Base-by-base conservation (phyloP, 2,888 invertebrate species). In the Dolomedes plantarius region DNA sequence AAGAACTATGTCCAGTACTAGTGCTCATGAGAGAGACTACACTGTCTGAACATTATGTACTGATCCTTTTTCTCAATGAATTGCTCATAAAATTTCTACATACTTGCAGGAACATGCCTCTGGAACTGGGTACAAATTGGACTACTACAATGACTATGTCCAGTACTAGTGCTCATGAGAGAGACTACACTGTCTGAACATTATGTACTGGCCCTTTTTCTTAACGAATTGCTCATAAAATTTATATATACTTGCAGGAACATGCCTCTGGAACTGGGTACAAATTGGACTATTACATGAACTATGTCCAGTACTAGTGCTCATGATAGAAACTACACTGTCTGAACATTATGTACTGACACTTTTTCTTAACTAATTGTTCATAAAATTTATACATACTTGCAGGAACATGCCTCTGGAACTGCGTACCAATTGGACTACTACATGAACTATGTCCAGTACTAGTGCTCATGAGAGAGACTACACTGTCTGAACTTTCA, bases 31-130 rank as follows among this genome's bases (percentile, higher is more conserved):
- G 92, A 0, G 96, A 96, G 19, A 95, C 95, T 1, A 94, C 94
- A 89, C 94, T 95, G 90, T 95, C n/a, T n/a, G n/a, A n/a, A n/a
- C n/a, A n/a, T n/a, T n/a, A n/a, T n/a, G n/a, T n/a, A n/a, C n/a
- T n/a, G n/a, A n/a, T n/a, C n/a, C n/a, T n/a, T n/a, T n/a, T n/a
- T n/a, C n/a, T n/a, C n/a, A n/a, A n/a, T n/a, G n/a, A n/a, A n/a
- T n/a, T n/a, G n/a, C n/a, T n/a, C n/a, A n/a, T n/a, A n/a, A n/a
- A n/a, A n/a, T n/a, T n/a, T n/a, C n/a, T 92, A 95, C 95, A 94
- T n/a, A n/a, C n/a, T n/a, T 89, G 95, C 95, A 50, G 95, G 94
- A 86, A 95, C 96, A 92, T 96, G 95, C 89, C 96, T 93, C 90
- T 96, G 93, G 77, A 90, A 90, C 5, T 90, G 73, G 3, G 90